Evolutionary conservation across 2,888 invertebrate species (phyloP).

Genomic region (Tupiocoris notatus): DNA sequence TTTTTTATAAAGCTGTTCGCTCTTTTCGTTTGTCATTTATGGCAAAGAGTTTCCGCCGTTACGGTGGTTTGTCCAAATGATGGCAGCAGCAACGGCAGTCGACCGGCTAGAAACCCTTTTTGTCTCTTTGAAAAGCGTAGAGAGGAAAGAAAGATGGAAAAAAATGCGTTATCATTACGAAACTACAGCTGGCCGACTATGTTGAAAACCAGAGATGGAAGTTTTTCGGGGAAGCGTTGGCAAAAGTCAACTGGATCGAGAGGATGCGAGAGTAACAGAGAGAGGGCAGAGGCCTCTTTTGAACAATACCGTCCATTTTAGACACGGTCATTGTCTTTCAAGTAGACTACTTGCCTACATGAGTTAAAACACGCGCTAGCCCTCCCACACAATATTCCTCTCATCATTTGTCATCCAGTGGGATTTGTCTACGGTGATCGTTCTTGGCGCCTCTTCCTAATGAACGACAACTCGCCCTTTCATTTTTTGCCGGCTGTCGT

Average conservation of each 20-base stretch:
- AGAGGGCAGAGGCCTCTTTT: conserved; percentile 19
- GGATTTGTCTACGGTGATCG: background rate
- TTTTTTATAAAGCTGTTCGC: too few relatives aligned
- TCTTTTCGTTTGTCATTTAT: background rate
- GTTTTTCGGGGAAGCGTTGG: conserved; percentile 15
- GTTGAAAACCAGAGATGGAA: conserved; percentile 1
- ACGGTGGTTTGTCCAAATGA: background rate
- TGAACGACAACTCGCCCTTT: background rate
- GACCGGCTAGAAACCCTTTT: conserved; percentile 4
- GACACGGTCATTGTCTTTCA: conserved; percentile 43
- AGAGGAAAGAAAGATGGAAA: background rate
- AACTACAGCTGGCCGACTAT: background rate
- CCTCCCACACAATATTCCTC: conserved; percentile 22
- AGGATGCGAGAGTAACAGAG: background rate
- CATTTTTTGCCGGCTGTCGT: background rate
- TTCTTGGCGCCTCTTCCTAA: background rate
- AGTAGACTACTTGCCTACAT: conserved; percentile 33
- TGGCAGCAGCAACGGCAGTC: background rate
- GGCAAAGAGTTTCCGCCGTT: background rate
- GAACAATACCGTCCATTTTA: conserved; percentile 35
- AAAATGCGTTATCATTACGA: conserved; percentile 13
- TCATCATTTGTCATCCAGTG: conserved; percentile 21
- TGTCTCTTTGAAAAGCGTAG: background rate
- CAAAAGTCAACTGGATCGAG: conserved; percentile 16
- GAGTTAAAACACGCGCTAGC: conserved; percentile 14